Conservation (phyloP, 2,888 invertebrate species). For the Neoitamus cyanurus region DNA sequence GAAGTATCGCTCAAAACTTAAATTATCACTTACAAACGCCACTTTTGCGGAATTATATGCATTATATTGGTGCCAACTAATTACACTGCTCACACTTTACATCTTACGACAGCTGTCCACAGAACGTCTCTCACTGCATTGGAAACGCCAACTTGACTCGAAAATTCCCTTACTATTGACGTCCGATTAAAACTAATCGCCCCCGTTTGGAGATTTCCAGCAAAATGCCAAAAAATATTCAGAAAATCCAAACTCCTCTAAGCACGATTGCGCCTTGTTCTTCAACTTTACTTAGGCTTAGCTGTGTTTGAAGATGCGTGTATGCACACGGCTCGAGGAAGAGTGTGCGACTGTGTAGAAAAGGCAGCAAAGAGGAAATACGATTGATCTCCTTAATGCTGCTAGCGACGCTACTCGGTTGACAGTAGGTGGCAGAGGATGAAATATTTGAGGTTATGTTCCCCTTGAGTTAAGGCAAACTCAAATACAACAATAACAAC, state of each 20-base stretch:
- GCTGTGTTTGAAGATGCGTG: not conserved
- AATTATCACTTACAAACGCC: conserved; percentile 65
- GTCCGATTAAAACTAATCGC: not conserved
- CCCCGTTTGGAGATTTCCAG: not conserved
- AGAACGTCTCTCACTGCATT: not conserved
- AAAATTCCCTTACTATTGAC: not conserved
- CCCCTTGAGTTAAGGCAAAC: too few relatives aligned
- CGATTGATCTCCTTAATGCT: not conserved
- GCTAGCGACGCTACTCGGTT: not conserved
- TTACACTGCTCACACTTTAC: conserved; percentile 28
- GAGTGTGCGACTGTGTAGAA: not conserved
- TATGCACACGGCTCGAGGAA: not conserved
- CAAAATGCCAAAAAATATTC: conserved; percentile 4
- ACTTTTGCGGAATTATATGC: conserved; percentile 60
- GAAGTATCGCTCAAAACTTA: conserved; percentile 65
- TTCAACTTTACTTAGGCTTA: not conserved
- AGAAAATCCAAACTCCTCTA: conserved; percentile 1
- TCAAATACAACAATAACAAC: too few relatives aligned
- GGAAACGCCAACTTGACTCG: not conserved
- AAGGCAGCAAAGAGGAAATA: not conserved
- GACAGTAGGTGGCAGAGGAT: not conserved
- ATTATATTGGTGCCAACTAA: conserved; percentile 38
- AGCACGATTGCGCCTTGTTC: not conserved
- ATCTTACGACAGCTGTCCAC: conserved; percentile 24
- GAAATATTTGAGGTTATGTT: not conserved